Conservation (phyloP, 2,888 invertebrate species). For the Eremobia ochroleuca region DNA sequence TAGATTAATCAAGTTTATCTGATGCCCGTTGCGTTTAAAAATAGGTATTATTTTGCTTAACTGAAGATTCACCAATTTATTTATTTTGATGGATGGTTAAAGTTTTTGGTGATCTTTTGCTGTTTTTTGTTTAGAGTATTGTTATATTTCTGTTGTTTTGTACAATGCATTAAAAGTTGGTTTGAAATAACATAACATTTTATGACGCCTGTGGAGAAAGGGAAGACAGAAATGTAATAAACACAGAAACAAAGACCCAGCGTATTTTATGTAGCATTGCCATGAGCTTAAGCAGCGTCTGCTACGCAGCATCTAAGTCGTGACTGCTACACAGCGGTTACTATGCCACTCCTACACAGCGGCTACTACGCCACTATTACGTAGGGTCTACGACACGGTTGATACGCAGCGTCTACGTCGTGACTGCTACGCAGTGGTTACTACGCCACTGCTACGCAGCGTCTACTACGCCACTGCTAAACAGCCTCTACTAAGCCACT, state of each 20-base stretch:
- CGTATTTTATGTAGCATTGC: not conserved
- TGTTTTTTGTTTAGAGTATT: slow-evolving; percentile 25
- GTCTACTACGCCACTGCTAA: not conserved
- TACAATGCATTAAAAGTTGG: not conserved
- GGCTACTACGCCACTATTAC: not conserved
- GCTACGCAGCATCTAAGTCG: not conserved
- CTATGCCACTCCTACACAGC: not conserved
- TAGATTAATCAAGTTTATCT: slow-evolving; percentile 90
- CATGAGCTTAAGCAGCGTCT: not conserved
- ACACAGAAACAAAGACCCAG: not conserved
- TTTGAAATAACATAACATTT: not conserved
- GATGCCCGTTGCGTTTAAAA: slow-evolving; percentile 83
- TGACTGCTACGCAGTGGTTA: not conserved
- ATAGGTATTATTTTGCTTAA: slow-evolving; percentile 67
- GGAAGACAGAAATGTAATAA: not conserved
- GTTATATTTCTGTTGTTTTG: not conserved
- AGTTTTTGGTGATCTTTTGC: slow-evolving; percentile 51
- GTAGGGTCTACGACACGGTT: not conserved
- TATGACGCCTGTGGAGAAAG: not conserved
- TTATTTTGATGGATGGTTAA: slow-evolving; percentile 63
- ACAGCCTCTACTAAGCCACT: not conserved
- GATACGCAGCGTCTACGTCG: not conserved
- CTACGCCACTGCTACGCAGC: not conserved
- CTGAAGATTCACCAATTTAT: slow-evolving; percentile 63
- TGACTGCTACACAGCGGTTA: not conserved